Evolutionary conservation across 2,888 invertebrate genomes (phyloP), one percentile per base, ranked within the genome.

Genomic region (Hartigia nigra): DNA sequence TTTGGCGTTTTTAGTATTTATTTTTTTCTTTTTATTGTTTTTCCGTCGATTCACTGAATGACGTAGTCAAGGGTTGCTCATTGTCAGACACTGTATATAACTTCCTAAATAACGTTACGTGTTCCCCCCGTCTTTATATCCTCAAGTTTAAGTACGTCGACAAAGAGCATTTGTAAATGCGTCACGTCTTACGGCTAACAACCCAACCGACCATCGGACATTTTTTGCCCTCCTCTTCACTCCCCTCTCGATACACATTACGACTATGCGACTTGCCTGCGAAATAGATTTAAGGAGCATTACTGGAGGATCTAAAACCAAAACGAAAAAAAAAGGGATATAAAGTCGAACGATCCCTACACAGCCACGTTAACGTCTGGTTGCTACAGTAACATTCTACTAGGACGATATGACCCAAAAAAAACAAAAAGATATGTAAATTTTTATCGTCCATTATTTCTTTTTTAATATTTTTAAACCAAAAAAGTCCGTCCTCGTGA

Each of bases 361-460:
- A 9, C 23, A 9, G 39, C 9, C 23, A 23, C 39, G 9, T 55
- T 0, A 9, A 9, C 2, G 39, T 55, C 39, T 55, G 23, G 23
- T 9, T 23, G 14, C 23, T 5, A 9, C 39, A 4, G 5, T 55
- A 23, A 23, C 1, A 23, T 55, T 39, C 5, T 39, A 39, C 39
- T 14, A 14, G 39, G 14, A 39, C 1, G 14, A 14, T 14, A 4
- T 5, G 14, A 34, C 14, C 14, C 14, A 14, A 14, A 39, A 39
- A 37, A 37, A 1, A 14, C 12, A 4, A 0, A 0, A 5, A 39
- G 5, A 0, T 4, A 12, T 1, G 4, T 39, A 1, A 4, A 14
- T 14, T 39, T 39, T 39, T 14, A 34, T 34, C 4, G 34, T 4
- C 34, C 3, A 34, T 34, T 34, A 4, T 34, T 3, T 34, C 4